A percentile compares a stretch with the other conserved stretches of the same genome.
Conservation (phyloP, 2,888 invertebrate genomes). For the Meliscaeva auricollis region DNA sequence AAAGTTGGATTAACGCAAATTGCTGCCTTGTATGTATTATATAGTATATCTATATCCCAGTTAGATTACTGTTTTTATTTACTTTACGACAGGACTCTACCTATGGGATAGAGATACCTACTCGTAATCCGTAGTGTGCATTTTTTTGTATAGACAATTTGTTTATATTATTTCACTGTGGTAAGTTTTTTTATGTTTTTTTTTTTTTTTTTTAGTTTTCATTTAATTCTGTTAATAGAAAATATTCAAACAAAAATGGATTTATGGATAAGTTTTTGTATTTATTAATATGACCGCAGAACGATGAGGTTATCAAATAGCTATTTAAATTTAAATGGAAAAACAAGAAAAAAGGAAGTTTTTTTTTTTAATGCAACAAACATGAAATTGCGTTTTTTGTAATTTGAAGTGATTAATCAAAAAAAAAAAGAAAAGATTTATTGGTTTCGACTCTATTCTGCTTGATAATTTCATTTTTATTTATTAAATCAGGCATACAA, state of each 20-base stretch:
- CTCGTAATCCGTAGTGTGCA: background rate
- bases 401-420: too few relatives aligned
- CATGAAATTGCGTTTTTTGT: background rate
- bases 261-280: background rate
- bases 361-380: background rate
- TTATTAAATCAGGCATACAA: too few relatives aligned
- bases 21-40: constrained; percentile 3
- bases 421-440: too few relatives aligned
- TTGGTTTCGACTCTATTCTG: too few relatives aligned
- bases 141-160: background rate
- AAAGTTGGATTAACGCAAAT: constrained; percentile 51
- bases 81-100: background rate
- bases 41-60: too few relatives aligned
- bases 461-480: too few relatives aligned
- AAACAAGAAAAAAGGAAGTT: too few relatives aligned
- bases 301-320: background rate
- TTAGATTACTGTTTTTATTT: constrained; percentile 2
- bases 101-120: too few relatives aligned
- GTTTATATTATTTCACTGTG: background rate
- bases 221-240: background rate
- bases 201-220: background rate
- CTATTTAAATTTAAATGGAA: background rate
- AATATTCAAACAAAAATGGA: background rate
- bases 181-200: background rate
- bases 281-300: background rate